Evolutionary conservation across 2,113 vertebrate species (phyloP).

Genomic region (Gasterosteus nipponicus): DNA sequence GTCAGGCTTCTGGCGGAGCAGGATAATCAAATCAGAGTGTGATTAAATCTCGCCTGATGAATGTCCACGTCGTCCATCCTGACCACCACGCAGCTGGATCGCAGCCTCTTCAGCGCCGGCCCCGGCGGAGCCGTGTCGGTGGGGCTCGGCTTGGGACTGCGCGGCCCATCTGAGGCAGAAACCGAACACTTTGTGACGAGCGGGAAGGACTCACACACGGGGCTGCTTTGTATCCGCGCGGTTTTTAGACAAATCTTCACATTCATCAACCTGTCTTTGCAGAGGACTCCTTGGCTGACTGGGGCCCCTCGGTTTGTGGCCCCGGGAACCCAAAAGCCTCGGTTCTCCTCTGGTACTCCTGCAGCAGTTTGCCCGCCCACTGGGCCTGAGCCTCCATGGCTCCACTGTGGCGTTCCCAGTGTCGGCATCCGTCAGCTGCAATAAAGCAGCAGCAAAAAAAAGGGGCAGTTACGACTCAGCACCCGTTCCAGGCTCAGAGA

Average conservation of each 20-base stretch:
- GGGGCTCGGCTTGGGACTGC: constrained; percentile 59
- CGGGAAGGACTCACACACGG: background rate
- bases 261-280: constrained; percentile 62
- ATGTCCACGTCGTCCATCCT: constrained; percentile 94
- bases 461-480: background rate
- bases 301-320: constrained; percentile 52
- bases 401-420: constrained; percentile 92
- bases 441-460: background rate
- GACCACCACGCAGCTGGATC: constrained; percentile 91
- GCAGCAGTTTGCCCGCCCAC: constrained; percentile 89
- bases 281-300: constrained; percentile 71
- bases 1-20: constrained; percentile 1
- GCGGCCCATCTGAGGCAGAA: constrained; percentile 64
- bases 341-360: constrained; percentile 87
- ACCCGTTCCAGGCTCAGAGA: background rate
- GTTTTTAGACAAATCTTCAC: background rate
- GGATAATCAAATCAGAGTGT: constrained; percentile 44
- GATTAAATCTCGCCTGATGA: constrained; percentile 85
- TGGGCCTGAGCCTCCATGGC: constrained; percentile 92
- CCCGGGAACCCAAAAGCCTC: constrained; percentile 78
- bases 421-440: constrained; percentile 83
- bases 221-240: background rate
- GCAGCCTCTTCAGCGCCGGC: constrained; percentile 86
- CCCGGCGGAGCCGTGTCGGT: constrained; percentile 48
- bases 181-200: background rate